Percentiles rank a stretch among this genome's conserved stretches.
Evolutionary conservation across 2,888 invertebrate species (phyloP).

Genomic region (Helobdella robusta): DNA sequence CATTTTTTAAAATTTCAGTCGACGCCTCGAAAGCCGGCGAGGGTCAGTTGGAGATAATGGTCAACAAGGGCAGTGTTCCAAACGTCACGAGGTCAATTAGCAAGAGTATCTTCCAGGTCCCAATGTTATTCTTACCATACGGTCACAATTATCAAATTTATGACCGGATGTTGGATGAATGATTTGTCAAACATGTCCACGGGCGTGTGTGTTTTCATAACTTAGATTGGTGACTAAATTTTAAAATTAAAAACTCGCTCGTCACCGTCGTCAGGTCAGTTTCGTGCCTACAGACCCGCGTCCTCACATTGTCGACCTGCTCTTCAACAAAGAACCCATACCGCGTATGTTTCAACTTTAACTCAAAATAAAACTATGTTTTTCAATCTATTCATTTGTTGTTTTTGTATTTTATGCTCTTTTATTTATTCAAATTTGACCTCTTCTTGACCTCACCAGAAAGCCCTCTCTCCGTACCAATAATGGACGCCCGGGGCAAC

Average conservation of each 20-base stretch:
- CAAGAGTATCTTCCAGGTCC: slow-evolving; percentile 25
- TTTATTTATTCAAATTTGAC: no score
- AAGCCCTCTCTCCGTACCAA: slow-evolving; percentile 37
- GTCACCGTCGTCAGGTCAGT: slow-evolving; percentile 54
- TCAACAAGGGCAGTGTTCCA: slow-evolving; percentile 24
- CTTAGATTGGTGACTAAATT: neutral
- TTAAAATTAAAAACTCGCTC: neutral
- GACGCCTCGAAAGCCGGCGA: slow-evolving; percentile 30
- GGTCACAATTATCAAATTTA: no score
- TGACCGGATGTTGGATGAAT: no score
- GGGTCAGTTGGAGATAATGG: slow-evolving; percentile 29
- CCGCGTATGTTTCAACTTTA: slow-evolving; percentile 48
- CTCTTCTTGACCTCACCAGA: slow-evolving; percentile 33
- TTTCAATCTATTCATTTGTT: no score
- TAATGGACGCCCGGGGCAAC: slow-evolving; percentile 38
- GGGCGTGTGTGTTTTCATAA: no score
- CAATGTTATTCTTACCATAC: no score
- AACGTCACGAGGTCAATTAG: slow-evolving; percentile 23
- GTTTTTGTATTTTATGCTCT: no score
- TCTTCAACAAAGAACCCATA: slow-evolving; percentile 54
- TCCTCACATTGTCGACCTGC: slow-evolving; percentile 76
- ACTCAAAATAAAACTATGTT: no score
- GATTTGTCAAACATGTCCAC: no score
- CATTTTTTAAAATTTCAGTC: no score
- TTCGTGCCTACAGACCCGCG: slow-evolving; percentile 81